A percentile compares a stretch with the other conserved stretches of the same genome.
Conservation (phyloP, 1,140 invertebrate genomes). For the Dendroctonus valens region DNA sequence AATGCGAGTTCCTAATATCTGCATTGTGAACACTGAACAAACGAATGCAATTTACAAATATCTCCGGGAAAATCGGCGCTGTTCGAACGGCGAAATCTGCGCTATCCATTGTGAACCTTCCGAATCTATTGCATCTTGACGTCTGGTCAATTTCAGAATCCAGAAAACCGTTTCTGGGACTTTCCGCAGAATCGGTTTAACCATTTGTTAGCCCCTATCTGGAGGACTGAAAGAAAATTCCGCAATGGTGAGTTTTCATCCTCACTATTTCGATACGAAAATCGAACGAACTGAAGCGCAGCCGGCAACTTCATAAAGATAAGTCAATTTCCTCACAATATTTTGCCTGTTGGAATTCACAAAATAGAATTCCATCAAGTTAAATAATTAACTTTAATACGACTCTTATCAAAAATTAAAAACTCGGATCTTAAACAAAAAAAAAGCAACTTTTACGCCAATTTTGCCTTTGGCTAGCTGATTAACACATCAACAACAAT, state of each 20-base stretch:
- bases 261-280: slow-evolving; percentile 9
- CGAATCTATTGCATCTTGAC: slow-evolving; percentile 19
- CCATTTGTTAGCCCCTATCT: slow-evolving; percentile 28
- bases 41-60: too few species aligned
- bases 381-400: too few species aligned
- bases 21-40: too few species aligned
- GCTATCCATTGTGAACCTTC: slow-evolving; percentile 5
- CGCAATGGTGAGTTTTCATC: slow-evolving; percentile 24
- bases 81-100: not conserved
- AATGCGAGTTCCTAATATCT: too few species aligned
- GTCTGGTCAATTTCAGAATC: slow-evolving; percentile 13
- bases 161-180: slow-evolving; percentile 9
- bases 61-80: too few species aligned
- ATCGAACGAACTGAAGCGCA: not conserved
- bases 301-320: too few species aligned
- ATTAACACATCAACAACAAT: too few species aligned
- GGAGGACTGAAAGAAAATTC: slow-evolving; percentile 11
- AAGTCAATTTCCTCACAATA: not conserved
- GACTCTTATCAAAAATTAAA: too few species aligned
- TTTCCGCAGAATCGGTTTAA: slow-evolving; percentile 19
- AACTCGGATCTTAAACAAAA: too few species aligned
- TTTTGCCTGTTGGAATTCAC: not conserved
- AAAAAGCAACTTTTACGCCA: too few species aligned
- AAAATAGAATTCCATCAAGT: too few species aligned
- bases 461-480: too few species aligned